Conservation (phyloP, 2,888 invertebrate genomes). For the Serripes groenlandicus region DNA sequence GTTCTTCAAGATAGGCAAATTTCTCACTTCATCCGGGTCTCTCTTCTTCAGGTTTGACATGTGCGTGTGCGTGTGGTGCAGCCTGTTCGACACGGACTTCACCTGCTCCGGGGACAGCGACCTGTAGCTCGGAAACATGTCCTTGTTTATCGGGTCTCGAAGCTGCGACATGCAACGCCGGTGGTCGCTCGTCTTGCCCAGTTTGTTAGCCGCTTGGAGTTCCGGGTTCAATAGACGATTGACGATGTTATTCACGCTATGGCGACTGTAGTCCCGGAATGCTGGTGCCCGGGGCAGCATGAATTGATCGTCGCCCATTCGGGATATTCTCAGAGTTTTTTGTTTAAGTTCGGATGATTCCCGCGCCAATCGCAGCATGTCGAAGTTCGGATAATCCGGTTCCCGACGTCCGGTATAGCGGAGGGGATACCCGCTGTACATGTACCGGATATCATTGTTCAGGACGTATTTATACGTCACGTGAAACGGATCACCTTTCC, state of each 20-base stretch:
- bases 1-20: slow-evolving; percentile 64
- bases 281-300: slow-evolving; percentile 71
- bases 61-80: slow-evolving; percentile 67
- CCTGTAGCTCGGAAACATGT: slow-evolving; percentile 69
- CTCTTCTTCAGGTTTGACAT: slow-evolving; percentile 69
- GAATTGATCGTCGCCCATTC: slow-evolving; percentile 59
- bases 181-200: slow-evolving; percentile 58
- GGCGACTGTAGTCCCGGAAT: slow-evolving; percentile 64
- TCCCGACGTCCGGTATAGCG: slow-evolving; percentile 63
- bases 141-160: slow-evolving; percentile 69
- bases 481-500: slow-evolving; percentile 71
- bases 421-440: slow-evolving; percentile 71
- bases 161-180: slow-evolving; percentile 63
- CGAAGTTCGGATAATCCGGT: slow-evolving; percentile 75
- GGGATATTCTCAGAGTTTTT: slow-evolving; percentile 62
- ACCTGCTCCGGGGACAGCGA: slow-evolving; percentile 68
- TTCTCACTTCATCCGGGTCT: slow-evolving; percentile 60
- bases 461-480: slow-evolving; percentile 72
- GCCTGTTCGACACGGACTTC: slow-evolving; percentile 64
- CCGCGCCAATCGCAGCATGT: slow-evolving; percentile 70
- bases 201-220: slow-evolving; percentile 28
- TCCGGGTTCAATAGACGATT: slow-evolving; percentile 61
- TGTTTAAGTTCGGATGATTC: slow-evolving; percentile 69
- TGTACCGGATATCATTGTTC: slow-evolving; percentile 72
- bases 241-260: slow-evolving; percentile 63